Evolutionary conservation across 1,140 invertebrate species (phyloP).

Genomic region (Drosophila nebulosa): DNA sequence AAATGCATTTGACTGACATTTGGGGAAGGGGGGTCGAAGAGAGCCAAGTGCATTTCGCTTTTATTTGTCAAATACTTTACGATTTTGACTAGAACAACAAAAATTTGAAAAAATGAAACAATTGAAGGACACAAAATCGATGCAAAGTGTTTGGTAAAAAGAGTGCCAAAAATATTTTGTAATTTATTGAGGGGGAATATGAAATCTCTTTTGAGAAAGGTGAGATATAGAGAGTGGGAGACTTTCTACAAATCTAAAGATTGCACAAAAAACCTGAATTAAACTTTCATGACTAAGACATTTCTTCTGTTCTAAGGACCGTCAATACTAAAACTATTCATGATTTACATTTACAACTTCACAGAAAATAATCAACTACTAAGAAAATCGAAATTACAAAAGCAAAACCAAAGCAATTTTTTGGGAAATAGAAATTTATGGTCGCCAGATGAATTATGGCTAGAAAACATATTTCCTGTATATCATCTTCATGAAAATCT

Average conservation of each 20-base stretch:
- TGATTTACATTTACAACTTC: conserved; percentile 28
- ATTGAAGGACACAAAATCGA: background rate
- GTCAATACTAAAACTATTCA: too few relatives aligned
- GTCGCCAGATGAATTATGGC: background rate
- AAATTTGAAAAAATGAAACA: background rate
- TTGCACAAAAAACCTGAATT: too few relatives aligned
- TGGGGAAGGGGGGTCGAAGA: background rate
- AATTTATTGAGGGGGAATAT: too few relatives aligned
- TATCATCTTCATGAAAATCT: background rate
- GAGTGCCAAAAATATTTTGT: background rate
- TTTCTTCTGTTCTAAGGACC: background rate
- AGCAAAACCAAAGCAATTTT: background rate
- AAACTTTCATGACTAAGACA: too few relatives aligned
- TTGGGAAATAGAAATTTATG: background rate
- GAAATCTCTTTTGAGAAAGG: too few relatives aligned
- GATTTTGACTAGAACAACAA: conserved; percentile 10
- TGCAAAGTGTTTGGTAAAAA: background rate
- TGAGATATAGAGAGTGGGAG: too few relatives aligned
- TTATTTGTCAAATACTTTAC: conserved; percentile 49
- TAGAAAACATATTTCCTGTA: background rate
- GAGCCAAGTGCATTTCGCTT: conserved; percentile 24
- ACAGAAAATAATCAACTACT: background rate
- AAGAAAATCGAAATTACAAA: background rate
- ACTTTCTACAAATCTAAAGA: too few relatives aligned
- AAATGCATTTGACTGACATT: background rate